Evolutionary conservation across 1,140 invertebrate species (phyloP), one percentile per base, ranked within the genome.

Genomic region (Epicauta chinensis): DNA sequence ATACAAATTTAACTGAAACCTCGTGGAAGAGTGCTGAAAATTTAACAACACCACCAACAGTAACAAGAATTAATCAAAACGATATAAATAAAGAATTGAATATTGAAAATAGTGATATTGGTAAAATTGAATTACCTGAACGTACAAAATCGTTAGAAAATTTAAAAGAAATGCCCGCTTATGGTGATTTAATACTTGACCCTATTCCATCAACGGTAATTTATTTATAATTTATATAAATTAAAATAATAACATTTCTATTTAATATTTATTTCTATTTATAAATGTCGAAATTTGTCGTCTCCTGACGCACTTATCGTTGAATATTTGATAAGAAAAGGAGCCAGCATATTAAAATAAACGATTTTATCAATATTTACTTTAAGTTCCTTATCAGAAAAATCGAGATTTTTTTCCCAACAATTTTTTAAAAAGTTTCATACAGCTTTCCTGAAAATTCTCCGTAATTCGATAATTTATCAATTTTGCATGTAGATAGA

Each of bases 171-270:
- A 76, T 75, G 73, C 73, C 74, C 37, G 73, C 73, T 51, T 76
- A 74, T 59, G 75, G 74, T 44, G 71, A 74, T 59, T 64, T 75
- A 51, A 74, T 74, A 43, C 63, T 75, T 59, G 73, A 74, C 54
- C 60, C 67, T 49, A 3, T 3, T n/a, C 56, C 69, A 60, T 63
- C 64, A 61, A 64, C 66, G 64, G 69, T 66, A 60, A 61, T 5
- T 7, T 23, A 23, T 23, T 30, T 34, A 34, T 23, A 6, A 23
- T 23, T 23, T 23, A 23, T 23, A 23, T 23, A 23, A 3, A 23
- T 23, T 3, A 23, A 23, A 23, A 23, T 7, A 23, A 23, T 5
- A 23, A 23, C 23, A 23, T 23, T n/a, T 7, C 23, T 23, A 23
- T 23, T n/a, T 23, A 23, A 2, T 23, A 23, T 23, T 23, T 23